Evolutionary conservation across 2,888 invertebrate genomes (phyloP).

Genomic region (Scrobipalpa atriplicella): DNA sequence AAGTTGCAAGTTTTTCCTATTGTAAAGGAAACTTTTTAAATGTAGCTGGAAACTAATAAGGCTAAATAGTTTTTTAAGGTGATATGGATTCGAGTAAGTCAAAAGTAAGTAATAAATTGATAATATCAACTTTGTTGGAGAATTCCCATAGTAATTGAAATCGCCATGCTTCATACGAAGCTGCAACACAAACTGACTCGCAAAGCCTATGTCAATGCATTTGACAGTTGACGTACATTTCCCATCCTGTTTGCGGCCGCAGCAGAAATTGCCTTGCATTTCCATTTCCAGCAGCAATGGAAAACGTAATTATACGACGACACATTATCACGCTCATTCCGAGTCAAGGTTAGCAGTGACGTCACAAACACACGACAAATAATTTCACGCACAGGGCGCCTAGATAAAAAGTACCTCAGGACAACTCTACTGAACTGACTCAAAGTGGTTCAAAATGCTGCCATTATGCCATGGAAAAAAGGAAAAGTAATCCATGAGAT

Average conservation of each 20-base stretch:
- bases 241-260: conserved; percentile 4
- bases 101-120: too few species aligned
- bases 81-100: too few species aligned
- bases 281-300: not conserved
- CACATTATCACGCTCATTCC: conserved; percentile 6
- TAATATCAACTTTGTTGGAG: too few species aligned
- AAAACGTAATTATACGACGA: not conserved
- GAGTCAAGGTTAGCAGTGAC: conserved; percentile 13
- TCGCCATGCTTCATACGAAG: not conserved
- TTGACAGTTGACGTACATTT: conserved; percentile 2
- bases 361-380: conserved; percentile 11
- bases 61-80: too few species aligned
- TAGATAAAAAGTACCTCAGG: not conserved
- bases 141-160: not conserved
- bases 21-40: too few species aligned
- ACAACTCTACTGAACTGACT: too few species aligned
- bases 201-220: not conserved
- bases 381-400: not conserved
- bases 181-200: not conserved
- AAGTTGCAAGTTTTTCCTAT: too few species aligned
- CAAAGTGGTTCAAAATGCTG: too few species aligned
- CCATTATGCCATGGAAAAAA: too few species aligned
- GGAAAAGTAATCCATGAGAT: too few species aligned
- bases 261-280: not conserved
- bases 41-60: too few species aligned